Conservation (phyloP, 1,140 invertebrate genomes). For the Sarcophaga peregrina region DNA sequence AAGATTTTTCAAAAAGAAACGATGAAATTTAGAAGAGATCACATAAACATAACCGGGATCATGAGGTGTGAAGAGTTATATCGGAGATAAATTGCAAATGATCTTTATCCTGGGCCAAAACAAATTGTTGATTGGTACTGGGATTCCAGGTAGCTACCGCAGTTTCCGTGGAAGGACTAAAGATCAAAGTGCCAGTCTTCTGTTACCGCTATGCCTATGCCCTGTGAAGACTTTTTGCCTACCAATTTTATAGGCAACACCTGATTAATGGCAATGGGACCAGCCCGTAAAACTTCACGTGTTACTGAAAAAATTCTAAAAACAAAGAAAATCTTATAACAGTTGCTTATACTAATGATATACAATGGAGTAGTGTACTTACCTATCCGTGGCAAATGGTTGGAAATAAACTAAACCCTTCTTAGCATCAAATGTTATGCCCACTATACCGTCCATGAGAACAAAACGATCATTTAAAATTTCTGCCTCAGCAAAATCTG, state of each 20-base stretch:
- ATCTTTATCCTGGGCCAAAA: conserved; percentile 75
- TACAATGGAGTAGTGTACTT: conserved; percentile 16
- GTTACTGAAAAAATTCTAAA: conserved; percentile 77
- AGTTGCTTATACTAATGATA: too few relatives aligned
- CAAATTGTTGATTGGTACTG: conserved; percentile 73
- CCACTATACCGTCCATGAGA: conserved; percentile 83
- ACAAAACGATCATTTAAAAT: conserved; percentile 75
- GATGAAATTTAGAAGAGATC: conserved; percentile 79
- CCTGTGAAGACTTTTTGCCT: conserved; percentile 84
- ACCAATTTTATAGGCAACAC: conserved; percentile 79
- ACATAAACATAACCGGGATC: conserved; percentile 78
- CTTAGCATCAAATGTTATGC: conserved; percentile 78
- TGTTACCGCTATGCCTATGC: conserved; percentile 77
- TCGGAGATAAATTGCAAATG: conserved; percentile 81
- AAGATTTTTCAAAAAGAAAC: conserved; percentile 76
- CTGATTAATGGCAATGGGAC: conserved; percentile 75
- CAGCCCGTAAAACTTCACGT: conserved; percentile 76
- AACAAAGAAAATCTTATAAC: neutral
- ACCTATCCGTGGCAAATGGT: conserved; percentile 83
- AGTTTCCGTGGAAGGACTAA: conserved; percentile 81
- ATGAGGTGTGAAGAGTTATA: conserved; percentile 72
- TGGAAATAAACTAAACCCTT: conserved; percentile 79
- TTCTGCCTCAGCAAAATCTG: conserved; percentile 77
- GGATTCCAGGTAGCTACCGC: conserved; percentile 83
- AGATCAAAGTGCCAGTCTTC: conserved; percentile 78